Percentiles rank a stretch among this genome's conserved stretches.
These are phyloP conservation scores for Holacanthus passer DNA, from an alignment of 2,113 vertebrate genomes.

Conservation along the genomic window DNA sequence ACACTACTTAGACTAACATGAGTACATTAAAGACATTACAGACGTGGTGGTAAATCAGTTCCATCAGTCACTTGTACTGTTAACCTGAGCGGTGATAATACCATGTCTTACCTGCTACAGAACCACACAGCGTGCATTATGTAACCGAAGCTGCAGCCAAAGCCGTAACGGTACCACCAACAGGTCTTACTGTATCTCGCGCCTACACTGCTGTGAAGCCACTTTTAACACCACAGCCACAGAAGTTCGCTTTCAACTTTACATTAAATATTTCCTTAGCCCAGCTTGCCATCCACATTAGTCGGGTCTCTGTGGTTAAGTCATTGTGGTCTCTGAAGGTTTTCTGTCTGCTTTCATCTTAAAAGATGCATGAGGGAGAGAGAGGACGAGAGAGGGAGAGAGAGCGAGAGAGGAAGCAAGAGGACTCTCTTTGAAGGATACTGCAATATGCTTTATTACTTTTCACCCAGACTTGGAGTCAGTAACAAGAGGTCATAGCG, in stretches of 20 bases:
- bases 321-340: constrained; percentile 51
- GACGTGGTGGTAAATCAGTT: not conserved
- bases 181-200: constrained; percentile 10
- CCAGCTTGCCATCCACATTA: constrained; percentile 24
- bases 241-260: constrained; percentile 40
- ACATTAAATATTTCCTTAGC: constrained; percentile 53
- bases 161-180: not conserved
- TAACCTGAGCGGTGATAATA: not conserved
- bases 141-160: not conserved
- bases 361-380: constrained; percentile 16
- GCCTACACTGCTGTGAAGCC: not conserved
- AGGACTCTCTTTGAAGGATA: constrained; percentile 41
- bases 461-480: constrained; percentile 43
- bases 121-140: not conserved
- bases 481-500: constrained; percentile 60
- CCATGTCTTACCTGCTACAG: not conserved
- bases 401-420: constrained; percentile 15
- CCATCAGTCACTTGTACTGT: not conserved
- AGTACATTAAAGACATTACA: constrained; percentile 6
- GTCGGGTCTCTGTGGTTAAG: constrained; percentile 22
- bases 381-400: not conserved
- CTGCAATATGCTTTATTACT: constrained; percentile 52
- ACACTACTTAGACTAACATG: not conserved
- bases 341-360: constrained; percentile 71
- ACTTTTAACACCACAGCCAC: constrained; percentile 30